These are phyloP conservation scores for Ridgeia piscesae DNA, from an alignment of 1,140 invertebrate genomes.

Conservation along the genomic window DNA sequence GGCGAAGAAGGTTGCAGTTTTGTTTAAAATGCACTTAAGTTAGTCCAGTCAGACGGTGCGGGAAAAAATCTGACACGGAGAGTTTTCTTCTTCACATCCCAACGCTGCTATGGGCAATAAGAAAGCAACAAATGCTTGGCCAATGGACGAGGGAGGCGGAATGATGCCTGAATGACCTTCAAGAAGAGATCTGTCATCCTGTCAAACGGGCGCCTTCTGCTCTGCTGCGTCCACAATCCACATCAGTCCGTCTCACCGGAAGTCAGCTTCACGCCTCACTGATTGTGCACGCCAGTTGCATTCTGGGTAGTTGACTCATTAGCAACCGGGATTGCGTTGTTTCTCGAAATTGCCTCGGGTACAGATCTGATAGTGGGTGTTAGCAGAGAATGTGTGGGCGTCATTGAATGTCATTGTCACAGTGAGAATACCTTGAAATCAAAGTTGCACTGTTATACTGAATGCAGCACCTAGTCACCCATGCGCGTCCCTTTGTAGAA, in stretches of 20 bases:
- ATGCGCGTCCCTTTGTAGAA: background rate
- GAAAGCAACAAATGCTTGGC: background rate
- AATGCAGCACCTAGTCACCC: background rate
- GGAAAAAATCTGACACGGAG: background rate
- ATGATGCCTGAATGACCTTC: background rate
- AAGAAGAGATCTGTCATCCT: background rate
- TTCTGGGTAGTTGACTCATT: slow-evolving; percentile 1
- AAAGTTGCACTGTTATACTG: background rate
- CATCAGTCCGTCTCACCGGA: background rate
- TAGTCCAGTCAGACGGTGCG: background rate
- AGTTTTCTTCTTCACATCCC: background rate
- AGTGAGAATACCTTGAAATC: no score
- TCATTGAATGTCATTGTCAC: background rate
- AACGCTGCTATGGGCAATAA: background rate
- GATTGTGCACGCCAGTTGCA: background rate
- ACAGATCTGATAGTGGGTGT: background rate
- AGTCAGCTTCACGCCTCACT: background rate
- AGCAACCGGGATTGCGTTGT: background rate
- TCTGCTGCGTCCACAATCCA: background rate
- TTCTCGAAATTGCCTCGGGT: background rate
- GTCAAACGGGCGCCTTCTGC: background rate
- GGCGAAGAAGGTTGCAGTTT: background rate
- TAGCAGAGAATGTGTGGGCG: background rate
- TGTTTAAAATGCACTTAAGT: background rate
- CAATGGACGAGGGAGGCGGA: background rate